Base-by-base conservation (phyloP, 2,888 invertebrate genomes). In the Morpho helenor region DNA sequence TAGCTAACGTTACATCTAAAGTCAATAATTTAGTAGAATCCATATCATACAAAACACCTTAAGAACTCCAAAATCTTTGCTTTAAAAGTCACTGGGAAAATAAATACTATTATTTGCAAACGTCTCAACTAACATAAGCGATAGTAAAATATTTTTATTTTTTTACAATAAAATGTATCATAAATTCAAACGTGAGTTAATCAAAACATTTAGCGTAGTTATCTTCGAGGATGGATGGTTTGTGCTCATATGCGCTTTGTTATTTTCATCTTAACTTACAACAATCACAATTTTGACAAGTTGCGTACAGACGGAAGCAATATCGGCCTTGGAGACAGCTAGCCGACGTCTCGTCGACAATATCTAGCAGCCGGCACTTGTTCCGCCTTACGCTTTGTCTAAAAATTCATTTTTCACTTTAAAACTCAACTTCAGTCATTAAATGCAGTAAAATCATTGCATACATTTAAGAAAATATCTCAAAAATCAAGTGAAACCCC, bases 161-260 rank as follows among this genome's bases (percentile, higher is more conserved):
- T 77, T 87, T 84, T 83, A 84, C 78, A 86, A 89, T 89, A 90
- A 90, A 89, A 89, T 90, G 90, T 90, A 85, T 88, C 80, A 88
- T 90, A 90, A 89, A 89, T 89, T 90, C 82, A 90, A 90, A 89
- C 89, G 86, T 87, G 88, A 86, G 75, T 85, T 79, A 85, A 80
- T 84, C 79, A 84, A 86, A 88, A 88, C 87, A 86, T 86, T 81
- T 84, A 85, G 87, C 85, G 74, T 86, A 87, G 75, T 85, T 76
- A 73, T 84, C 70, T 84, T 79, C 80, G 80, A 85, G 87, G 87
- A 89, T 87, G 90, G 90, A 88, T 87, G 87, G 82, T 90, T 90
- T 89, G 90, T 90, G 90, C 89, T 87, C 75, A 79, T 79, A 81
- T 90, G 89, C 87, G 89, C 89, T 86, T 87, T 84, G 80, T 86